Conservation (phyloP, 1,140 invertebrate genomes). For the Microplitis mediator region DNA sequence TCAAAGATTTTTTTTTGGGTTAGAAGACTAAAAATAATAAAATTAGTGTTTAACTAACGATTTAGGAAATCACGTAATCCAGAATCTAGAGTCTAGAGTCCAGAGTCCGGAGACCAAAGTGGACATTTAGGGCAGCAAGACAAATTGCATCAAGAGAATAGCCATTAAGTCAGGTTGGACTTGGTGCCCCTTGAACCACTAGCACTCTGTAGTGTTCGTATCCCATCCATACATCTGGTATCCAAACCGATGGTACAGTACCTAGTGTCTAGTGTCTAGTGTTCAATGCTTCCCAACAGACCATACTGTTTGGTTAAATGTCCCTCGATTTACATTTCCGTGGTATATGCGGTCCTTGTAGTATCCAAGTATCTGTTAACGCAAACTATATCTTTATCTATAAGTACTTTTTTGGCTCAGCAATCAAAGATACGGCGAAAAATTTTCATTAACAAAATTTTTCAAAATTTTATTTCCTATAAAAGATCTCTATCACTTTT, state of each 20-base stretch:
- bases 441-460: too few species aligned
- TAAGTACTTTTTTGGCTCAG: background rate
- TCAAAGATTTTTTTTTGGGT: too few species aligned
- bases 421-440: background rate
- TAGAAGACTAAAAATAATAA: too few species aligned
- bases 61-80: too few species aligned
- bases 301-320: slow-evolving; percentile 53
- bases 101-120: background rate
- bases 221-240: too few species aligned
- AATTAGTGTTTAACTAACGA: too few species aligned
- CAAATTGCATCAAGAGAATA: slow-evolving; percentile 7
- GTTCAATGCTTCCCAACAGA: slow-evolving; percentile 33
- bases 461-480: too few species aligned
- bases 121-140: background rate
- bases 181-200: slow-evolving; percentile 3
- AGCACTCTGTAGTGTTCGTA: too few species aligned
- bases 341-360: slow-evolving; percentile 33
- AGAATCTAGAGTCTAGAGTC: too few species aligned
- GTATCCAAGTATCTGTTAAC: slow-evolving; percentile 6
- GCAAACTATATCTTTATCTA: background rate
- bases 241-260: background rate
- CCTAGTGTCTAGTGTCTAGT: background rate
- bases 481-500: too few species aligned
- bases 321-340: slow-evolving; percentile 56
- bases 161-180: slow-evolving; percentile 13